These are phyloP conservation scores for Pterobdella sp. DNA, from an alignment of 2,888 invertebrate species.

Conservation along the genomic window DNA sequence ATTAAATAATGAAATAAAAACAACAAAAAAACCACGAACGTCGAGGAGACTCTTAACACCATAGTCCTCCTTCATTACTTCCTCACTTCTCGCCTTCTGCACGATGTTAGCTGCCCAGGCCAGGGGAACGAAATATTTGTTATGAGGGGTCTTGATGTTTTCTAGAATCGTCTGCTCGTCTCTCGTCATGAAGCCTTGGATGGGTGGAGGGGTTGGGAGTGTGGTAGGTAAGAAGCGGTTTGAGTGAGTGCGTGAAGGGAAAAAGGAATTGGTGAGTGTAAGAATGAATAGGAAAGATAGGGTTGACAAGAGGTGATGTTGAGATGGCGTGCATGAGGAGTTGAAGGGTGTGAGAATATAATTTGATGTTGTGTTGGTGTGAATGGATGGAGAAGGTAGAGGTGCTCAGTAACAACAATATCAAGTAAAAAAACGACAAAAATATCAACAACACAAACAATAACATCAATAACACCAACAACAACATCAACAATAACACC, in stretches of 20 bases:
- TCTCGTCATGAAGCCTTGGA: slow-evolving; percentile 60
- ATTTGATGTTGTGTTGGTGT: no score
- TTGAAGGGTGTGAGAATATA: no score
- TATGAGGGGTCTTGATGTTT: slow-evolving; percentile 58
- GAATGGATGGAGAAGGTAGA: no score
- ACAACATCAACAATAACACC: neutral
- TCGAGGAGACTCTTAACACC: slow-evolving; percentile 83
- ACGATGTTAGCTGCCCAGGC: slow-evolving; percentile 60
- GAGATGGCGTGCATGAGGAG: no score
- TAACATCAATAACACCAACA: neutral
- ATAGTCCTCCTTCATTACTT: slow-evolving; percentile 64
- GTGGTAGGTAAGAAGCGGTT: neutral
- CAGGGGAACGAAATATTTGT: slow-evolving; percentile 63
- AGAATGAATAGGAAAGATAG: no score
- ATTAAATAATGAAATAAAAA: no score
- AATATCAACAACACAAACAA: no score
- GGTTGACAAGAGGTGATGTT: no score
- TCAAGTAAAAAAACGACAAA: no score
- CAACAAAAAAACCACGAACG: slow-evolving; percentile 37
- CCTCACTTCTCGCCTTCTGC: slow-evolving; percentile 56
- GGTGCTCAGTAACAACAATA: no score
- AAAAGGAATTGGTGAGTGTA: no score
- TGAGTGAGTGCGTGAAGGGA: no score
- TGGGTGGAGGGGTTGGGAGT: neutral
- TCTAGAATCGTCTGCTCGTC: slow-evolving; percentile 58